phyloP scores from a whole-genome alignment of 2,113 vertebrate species.

The Odontophorus gujanensis region DNA sequence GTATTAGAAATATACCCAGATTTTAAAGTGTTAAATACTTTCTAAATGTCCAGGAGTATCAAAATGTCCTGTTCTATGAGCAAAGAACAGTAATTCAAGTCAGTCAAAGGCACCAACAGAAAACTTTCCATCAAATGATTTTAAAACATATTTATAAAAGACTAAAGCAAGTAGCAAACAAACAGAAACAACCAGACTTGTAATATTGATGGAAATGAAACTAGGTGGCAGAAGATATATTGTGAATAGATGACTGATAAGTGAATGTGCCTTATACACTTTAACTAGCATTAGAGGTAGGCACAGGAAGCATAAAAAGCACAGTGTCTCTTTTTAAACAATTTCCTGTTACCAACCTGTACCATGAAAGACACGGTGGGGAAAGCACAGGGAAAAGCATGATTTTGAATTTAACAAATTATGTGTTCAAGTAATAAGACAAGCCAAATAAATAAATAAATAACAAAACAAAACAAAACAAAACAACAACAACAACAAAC shows the following conservation, averaged over 20 bases:
- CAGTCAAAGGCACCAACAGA: not conserved
- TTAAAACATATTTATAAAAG: not conserved
- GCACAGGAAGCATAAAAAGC: not conserved
- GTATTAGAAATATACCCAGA: not conserved
- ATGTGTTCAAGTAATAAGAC: not conserved
- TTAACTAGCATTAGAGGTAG: not conserved
- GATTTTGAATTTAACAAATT: not conserved
- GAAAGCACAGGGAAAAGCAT: fast-evolving
- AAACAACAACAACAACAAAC: no score
- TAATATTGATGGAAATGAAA: not conserved
- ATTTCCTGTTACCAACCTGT: not conserved
- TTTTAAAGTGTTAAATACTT: not conserved
- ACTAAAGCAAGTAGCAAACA: not conserved
- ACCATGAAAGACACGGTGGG: not conserved
- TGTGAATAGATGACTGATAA: not conserved
- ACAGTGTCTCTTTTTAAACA: not conserved
- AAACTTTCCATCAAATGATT: not conserved
- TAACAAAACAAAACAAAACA: not conserved
- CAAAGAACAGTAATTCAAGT: not conserved
- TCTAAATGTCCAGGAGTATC: not conserved
- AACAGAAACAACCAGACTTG: not conserved
- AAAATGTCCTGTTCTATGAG: not conserved
- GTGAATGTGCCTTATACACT: not conserved
- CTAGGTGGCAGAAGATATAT: not conserved
- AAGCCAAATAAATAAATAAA: not conserved